These are phyloP conservation scores for Platichthys flesus DNA, from an alignment of 2,113 vertebrate species.

Conservation along the genomic window DNA sequence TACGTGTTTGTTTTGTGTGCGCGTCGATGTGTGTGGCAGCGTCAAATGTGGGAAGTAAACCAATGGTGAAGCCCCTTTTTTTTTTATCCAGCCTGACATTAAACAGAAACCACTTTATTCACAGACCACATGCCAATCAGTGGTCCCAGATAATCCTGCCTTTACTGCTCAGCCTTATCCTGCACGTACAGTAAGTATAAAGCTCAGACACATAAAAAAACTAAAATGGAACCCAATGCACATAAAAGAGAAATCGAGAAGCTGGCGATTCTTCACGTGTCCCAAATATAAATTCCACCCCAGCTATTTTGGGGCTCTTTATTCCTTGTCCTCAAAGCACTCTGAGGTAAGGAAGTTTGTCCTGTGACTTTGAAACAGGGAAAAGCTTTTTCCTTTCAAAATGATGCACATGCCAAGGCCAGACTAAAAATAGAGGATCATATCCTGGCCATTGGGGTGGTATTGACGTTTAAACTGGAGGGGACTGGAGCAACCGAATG, in stretches of 20 bases:
- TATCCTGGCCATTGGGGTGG: slow-evolving; percentile 45
- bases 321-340: slow-evolving; percentile 3
- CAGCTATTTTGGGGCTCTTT: background rate
- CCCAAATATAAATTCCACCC: slow-evolving; percentile 21
- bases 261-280: slow-evolving; percentile 31
- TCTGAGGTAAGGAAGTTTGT: slow-evolving; percentile 14
- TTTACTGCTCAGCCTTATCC: slow-evolving; percentile 23
- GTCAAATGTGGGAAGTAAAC: slow-evolving; percentile 22
- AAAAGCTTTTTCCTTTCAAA: slow-evolving; percentile 13
- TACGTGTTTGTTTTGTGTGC: background rate
- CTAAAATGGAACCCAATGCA: slow-evolving; percentile 40
- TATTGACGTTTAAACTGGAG: slow-evolving; percentile 65
- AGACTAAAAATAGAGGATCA: slow-evolving; percentile 2
- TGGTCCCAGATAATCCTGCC: slow-evolving; percentile 33
- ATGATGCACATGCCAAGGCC: slow-evolving; percentile 17
- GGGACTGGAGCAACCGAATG: slow-evolving; percentile 44
- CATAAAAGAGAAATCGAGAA: slow-evolving; percentile 42
- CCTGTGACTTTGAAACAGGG: background rate
- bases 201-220: slow-evolving; percentile 59
- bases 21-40: background rate
- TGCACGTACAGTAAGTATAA: slow-evolving; percentile 34
- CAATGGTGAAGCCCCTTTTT: slow-evolving; percentile 6
- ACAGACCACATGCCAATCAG: slow-evolving; percentile 44
- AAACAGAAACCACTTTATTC: slow-evolving; percentile 37
- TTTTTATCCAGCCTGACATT: slow-evolving; percentile 26